Percentiles rank a stretch among this genome's conserved stretches.
Evolutionary conservation across 2,113 vertebrate genomes (phyloP).

Genomic region (Pitta sordida): DNA sequence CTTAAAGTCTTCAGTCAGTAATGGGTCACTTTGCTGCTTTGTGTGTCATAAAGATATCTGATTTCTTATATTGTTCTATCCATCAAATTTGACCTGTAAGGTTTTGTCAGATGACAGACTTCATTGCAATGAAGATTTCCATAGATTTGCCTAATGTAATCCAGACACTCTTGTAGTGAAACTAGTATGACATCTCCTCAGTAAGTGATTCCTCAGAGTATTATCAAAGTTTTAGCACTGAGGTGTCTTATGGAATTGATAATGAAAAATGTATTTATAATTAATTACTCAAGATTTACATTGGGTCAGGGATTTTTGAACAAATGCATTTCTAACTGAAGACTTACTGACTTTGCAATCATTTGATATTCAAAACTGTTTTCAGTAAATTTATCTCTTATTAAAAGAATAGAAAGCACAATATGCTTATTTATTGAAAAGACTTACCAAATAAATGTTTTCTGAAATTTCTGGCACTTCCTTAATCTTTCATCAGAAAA

Average conservation of each 20-base stretch:
- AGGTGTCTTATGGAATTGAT: neutral
- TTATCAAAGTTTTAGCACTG: neutral
- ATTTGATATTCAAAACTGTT: neutral
- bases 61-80: neutral
- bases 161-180: neutral
- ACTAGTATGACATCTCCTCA: neutral
- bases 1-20: neutral
- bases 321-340: neutral
- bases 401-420: neutral
- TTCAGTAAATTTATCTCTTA: neutral
- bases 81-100: neutral
- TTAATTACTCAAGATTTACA: neutral
- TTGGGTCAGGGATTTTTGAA: neutral
- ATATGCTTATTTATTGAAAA: neutral
- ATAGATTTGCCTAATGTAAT: neutral
- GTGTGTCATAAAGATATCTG: neutral
- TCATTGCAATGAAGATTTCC: neutral
- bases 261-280: neutral
- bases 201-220: neutral
- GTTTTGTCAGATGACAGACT: neutral
- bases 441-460: neutral
- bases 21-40: neutral
- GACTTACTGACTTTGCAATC: neutral
- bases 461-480: neutral
- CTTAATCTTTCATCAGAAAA: neutral